Conservation (phyloP, 2,113 vertebrate species). For the Megaptera novaeangliae region DNA sequence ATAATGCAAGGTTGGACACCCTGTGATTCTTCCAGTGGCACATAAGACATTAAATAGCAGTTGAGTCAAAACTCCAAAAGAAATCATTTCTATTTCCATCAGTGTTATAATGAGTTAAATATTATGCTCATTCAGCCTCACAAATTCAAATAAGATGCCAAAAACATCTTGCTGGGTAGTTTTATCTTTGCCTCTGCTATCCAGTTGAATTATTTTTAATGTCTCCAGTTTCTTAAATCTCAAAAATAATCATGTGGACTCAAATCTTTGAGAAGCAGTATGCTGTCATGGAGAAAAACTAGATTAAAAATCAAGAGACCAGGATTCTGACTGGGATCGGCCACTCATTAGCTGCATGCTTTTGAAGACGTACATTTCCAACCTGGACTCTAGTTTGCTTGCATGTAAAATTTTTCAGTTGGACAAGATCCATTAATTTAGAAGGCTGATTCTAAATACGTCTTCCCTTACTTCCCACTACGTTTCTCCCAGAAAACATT, state of each 20-base stretch:
- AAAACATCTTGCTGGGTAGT: neutral
- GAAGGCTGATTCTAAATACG: neutral
- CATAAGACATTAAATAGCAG: neutral
- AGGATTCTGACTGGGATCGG: neutral
- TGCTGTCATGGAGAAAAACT: neutral
- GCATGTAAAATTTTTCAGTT: neutral
- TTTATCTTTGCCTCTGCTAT: neutral
- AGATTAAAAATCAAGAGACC: neutral
- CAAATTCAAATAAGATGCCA: neutral
- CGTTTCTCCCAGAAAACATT: neutral
- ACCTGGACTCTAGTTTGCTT: neutral
- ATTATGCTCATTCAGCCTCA: neutral
- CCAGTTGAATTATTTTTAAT: neutral
- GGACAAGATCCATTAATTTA: neutral
- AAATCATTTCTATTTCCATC: neutral
- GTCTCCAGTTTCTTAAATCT: neutral
- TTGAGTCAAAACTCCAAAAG: neutral
- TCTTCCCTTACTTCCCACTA: neutral
- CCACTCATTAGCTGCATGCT: no score
- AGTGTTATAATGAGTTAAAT: neutral
- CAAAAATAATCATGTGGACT: neutral
- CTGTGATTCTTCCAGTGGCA: neutral
- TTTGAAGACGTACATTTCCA: neutral
- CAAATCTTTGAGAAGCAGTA: neutral
- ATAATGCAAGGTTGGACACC: neutral